phyloP scores from a whole-genome alignment of 2,113 vertebrate species.

The Patagioenas fasciata region DNA sequence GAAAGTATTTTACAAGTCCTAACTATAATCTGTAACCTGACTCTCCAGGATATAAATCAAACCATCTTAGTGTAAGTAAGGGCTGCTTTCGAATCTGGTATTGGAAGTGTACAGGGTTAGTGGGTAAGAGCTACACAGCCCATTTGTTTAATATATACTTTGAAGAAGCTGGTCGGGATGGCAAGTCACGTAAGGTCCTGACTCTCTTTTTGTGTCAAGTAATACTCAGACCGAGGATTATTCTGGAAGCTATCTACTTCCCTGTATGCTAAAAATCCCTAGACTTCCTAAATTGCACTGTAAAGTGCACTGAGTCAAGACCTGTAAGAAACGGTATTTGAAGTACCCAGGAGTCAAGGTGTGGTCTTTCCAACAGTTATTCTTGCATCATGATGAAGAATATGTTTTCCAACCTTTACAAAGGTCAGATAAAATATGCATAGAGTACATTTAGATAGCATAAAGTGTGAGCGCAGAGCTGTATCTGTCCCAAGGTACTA shows the following conservation, averaged over 20 bases:
- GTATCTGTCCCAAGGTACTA: conserved; percentile 31
- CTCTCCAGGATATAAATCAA: background rate
- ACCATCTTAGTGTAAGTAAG: background rate
- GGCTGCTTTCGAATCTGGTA: background rate
- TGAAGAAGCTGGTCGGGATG: background rate
- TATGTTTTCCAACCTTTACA: conserved; percentile 29
- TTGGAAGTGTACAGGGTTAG: background rate
- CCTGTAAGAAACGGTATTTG: background rate
- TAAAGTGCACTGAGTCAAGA: background rate
- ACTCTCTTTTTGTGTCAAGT: background rate
- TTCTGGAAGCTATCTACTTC: background rate
- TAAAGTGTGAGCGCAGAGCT: background rate
- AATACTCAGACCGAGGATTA: background rate
- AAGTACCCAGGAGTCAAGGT: background rate
- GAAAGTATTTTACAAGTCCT: background rate
- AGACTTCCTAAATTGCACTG: background rate
- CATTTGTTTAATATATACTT: background rate
- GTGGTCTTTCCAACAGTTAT: background rate
- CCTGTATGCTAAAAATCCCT: background rate
- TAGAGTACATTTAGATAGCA: background rate
- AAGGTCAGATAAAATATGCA: conserved; percentile 59
- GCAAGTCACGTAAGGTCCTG: background rate
- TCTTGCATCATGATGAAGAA: conserved; percentile 1
- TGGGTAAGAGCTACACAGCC: background rate
- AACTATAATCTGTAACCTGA: background rate